Evolutionary conservation across 2,113 vertebrate species (phyloP), one percentile per base, ranked within the genome.

Genomic region (Rhinolophus sinicus): DNA sequence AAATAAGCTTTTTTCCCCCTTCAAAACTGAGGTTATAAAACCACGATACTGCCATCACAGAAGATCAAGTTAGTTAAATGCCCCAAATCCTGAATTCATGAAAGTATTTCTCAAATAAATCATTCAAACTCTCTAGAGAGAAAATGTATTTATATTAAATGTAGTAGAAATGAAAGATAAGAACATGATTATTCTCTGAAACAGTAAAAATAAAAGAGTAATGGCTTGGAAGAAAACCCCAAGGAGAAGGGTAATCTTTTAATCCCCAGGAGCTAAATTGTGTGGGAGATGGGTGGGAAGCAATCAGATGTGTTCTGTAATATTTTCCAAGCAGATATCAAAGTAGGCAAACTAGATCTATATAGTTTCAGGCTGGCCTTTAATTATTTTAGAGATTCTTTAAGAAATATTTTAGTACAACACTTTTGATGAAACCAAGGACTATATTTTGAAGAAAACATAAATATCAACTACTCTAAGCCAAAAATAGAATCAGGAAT

Each of bases 241-340:
- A 50, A 62, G 16, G 47, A 72, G 64, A 40, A 33, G 6, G 38
- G 9, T 6, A 80, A 54, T 69, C 13, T 70, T 80, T 91, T 65
- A 75, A 75, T 72, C 13, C 47, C 15, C 33, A 52, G 0, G 14
- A 88, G 30, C 3, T 30, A 91, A 82, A 44, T 44, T 9, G 3
- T 58, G 0, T 2, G 3, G 35, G 2, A 19, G 14, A 11, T 35
- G 3, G 0, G 4, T 75, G 2, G 2, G 6, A 90, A 30, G 44
- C 1, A 21, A 2, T 90, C 72, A 54, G 16, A 77, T 35, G 24
- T 56, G 21, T 14, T 81, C 86, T n/a, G 35, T 7, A 54, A 70
- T 0, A 8, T 78, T 75, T 73, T 16, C 54, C 35, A 18, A n/a
- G 58, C 15, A 87, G 4, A 14, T 33, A 3, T n/a, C 18, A 26